Base-by-base conservation (phyloP, 2,113 vertebrate genomes). In the Diadophis punctatus region DNA sequence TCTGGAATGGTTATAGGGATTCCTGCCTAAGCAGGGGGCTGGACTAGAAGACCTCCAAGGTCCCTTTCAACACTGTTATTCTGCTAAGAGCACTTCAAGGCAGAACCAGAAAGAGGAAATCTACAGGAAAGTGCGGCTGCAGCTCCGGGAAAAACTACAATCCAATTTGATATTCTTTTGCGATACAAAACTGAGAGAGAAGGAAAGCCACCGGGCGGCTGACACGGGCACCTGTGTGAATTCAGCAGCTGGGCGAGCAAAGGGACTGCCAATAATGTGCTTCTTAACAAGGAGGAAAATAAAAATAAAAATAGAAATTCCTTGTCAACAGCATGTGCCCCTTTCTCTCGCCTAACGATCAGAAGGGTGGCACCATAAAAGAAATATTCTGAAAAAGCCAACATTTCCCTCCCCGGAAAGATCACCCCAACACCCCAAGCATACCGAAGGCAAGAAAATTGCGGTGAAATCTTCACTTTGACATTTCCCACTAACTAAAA, bases 401-500 rank as follows among this genome's bases (percentile, higher is more conserved):
- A 93, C 92, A 95, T 63, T 91, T 89, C 95, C 89, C 56, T 68
- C 94, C 74, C 89, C 91, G 60, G 91, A 96, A 95, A 60, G 93
- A 96, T 96, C 94, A 91, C 93, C 95, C 95, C 95, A 96, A 93
- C 95, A 95, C 96, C 93, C n/a, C 93, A 46, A 2, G 27, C 60
- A 93, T 86, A 25, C 90, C 85, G 93, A 89, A 94, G 14, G 63
- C 23, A 39, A 39, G 20, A 18, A 49, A 52, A 96, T 92, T 63
- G 93, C 18, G 48, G 2, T 84, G 95, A 93, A 95, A 95, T 94
- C 88, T 53, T 84, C 39, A 25, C 20, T 90, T 88, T 93, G 90
- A 86, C 93, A 95, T 94, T 96, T 96, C 93, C 52, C 22, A 89
- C 93, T 86, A 95, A 94, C 92, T 96, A 90, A 96, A 96, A 95